Evolutionary conservation across 2,797 vertebrate genomes (phyloP).

Genomic region (Ctenopoma multispine): DNA sequence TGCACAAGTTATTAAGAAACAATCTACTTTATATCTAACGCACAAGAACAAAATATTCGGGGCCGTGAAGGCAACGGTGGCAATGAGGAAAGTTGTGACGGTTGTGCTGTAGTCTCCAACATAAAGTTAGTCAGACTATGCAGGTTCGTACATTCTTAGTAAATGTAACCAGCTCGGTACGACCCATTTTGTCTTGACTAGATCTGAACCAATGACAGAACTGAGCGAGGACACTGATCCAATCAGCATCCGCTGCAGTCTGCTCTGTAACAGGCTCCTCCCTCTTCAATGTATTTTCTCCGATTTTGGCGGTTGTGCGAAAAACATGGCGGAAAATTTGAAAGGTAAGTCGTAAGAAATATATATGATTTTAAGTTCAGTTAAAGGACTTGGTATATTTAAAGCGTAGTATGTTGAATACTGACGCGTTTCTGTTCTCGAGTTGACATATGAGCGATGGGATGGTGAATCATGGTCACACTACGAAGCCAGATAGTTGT

Average conservation of each 20-base stretch:
- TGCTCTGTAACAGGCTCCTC: not conserved
- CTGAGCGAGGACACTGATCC: slow-evolving; percentile 13
- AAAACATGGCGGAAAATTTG: slow-evolving; percentile 86
- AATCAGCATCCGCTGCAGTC: slow-evolving; percentile 48
- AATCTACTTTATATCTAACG: too few relatives aligned
- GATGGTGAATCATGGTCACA: not conserved
- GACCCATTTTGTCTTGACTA: not conserved
- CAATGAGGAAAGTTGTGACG: too few relatives aligned
- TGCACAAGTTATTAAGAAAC: too few relatives aligned
- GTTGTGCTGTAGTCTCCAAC: not conserved
- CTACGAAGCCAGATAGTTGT: not conserved
- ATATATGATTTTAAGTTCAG: not conserved
- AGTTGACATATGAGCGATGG: too few relatives aligned
- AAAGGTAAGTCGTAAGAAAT: slow-evolving; percentile 75
- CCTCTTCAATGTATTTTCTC: slow-evolving; percentile 4
- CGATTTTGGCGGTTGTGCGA: slow-evolving; percentile 75
- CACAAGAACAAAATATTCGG: too few relatives aligned
- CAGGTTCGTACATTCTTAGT: not conserved
- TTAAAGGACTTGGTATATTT: rapidly evolving
- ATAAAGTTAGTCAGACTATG: too few relatives aligned
- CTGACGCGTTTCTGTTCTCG: rapidly evolving
- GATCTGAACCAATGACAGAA: slow-evolving; percentile 41
- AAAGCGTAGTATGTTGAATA: not conserved
- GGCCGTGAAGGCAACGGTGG: too few relatives aligned
- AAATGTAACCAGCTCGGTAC: not conserved